Base-by-base conservation (phyloP, 37 sponge, comb jelly and placozoan genomes). In the Dysidea cf. avara region DNA sequence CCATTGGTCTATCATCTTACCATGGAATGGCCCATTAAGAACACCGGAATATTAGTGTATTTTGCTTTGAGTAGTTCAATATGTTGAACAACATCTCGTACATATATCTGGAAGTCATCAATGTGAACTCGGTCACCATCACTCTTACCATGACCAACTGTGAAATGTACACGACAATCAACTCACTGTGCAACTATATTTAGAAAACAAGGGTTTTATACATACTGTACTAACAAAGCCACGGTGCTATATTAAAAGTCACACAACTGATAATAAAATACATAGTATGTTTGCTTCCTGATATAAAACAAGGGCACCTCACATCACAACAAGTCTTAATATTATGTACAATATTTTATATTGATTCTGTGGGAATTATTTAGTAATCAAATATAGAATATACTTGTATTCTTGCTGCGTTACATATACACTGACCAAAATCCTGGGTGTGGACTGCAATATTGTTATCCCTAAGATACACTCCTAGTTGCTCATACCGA, bases 121-220 rank as follows among this genome's bases (percentile, higher is more conserved):
- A 89, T 38, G 37, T 73, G 54, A 24, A 68, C 68, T 39, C 81
- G 37, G 30, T 80, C 85, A 26, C 90, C 90, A 30, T 74, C 85
- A 80, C 90, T 89, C 9, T 52, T 46, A 16, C 90, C 90, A 68
- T 89, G 84, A 24, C 90, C 90, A 75, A 89, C 90, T 88, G 66
- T 2, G 50, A 18, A 5, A 56, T 35, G 25, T 46, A 35, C 33
- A 29, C 24, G 37, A 58, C 7, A 11, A 31, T n/a, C n/a, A n/a
- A n/a, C n/a, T n/a, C n/a, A n/a, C n/a, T n/a, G n/a, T n/a, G n/a
- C n/a, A n/a, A n/a, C n/a, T n/a, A n/a, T n/a, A n/a, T n/a, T n/a
- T n/a, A n/a, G n/a, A n/a, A n/a, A n/a, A n/a, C n/a, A n/a, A n/a
- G n/a, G n/a, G n/a, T n/a, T n/a, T n/a, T n/a, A n/a, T n/a, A n/a